These are phyloP conservation scores for Geotrypetes seraphini DNA, from an alignment of 2,797 vertebrate genomes.

Conservation along the genomic window DNA sequence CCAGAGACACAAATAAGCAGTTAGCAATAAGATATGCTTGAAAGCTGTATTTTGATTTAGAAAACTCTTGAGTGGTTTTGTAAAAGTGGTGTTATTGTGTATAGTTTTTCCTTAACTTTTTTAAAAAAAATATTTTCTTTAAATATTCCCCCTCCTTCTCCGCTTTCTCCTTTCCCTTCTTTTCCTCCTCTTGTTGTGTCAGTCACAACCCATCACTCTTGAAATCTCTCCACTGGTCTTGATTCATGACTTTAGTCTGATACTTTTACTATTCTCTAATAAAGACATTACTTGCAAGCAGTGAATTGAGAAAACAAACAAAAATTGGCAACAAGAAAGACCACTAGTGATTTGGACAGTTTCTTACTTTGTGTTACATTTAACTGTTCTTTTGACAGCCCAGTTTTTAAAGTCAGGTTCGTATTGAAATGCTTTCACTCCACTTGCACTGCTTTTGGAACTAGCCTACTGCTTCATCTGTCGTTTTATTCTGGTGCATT, in stretches of 20 bases:
- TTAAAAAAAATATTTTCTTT: constrained; percentile 7
- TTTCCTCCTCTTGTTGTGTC: constrained; percentile 41
- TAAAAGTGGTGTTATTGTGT: constrained; percentile 64
- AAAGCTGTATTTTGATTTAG: too few species aligned
- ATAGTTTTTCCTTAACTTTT: constrained; percentile 43
- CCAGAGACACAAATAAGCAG: too few species aligned
- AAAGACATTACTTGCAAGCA: constrained; percentile 76
- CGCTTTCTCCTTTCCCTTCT: constrained; percentile 27
- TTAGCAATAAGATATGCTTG: too few species aligned
- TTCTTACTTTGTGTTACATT: constrained; percentile 99
- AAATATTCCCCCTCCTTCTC: too few species aligned
- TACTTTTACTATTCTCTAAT: constrained; percentile 69
- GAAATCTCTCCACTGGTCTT: constrained; percentile 66
- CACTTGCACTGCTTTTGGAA: constrained; percentile 99
- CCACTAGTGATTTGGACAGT: constrained; percentile 87
- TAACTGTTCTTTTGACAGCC: constrained; percentile 99
- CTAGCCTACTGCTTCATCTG: constrained; percentile 96
- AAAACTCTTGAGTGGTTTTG: constrained; percentile 67
- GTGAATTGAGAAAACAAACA: constrained; percentile 74
- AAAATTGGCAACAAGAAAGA: constrained; percentile 66
- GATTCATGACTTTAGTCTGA: constrained; percentile 72
- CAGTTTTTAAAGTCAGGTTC: constrained; percentile 99
- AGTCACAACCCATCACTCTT: constrained; percentile 71
- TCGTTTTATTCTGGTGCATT: constrained; percentile 77
- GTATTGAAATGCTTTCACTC: constrained; percentile 99